Conservation (phyloP, 1,140 invertebrate species). For the Bombus terrestris region DNA sequence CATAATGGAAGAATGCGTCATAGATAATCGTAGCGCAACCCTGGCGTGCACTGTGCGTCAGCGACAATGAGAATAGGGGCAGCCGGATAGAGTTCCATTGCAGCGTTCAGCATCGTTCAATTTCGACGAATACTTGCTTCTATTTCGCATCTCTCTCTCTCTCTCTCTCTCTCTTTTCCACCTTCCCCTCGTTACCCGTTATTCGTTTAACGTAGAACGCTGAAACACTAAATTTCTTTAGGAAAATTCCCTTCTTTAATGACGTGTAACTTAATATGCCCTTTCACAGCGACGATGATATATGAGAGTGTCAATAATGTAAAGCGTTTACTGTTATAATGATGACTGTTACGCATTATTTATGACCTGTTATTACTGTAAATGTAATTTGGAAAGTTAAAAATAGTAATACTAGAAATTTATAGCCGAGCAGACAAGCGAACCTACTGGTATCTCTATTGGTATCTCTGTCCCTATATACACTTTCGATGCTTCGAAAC, state of each 20-base stretch:
- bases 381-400: too few species aligned
- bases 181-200: too few species aligned
- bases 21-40: slow-evolving; percentile 76
- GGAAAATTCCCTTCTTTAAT: background rate
- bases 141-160: background rate
- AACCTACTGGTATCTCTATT: accelerated
- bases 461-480: accelerated
- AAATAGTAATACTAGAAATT: too few species aligned
- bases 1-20: slow-evolving; percentile 77
- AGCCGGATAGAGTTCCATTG: slow-evolving; percentile 11
- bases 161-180: too few species aligned
- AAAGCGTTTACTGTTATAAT: too few species aligned
- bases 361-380: too few species aligned
- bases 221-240: accelerated
- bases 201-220: accelerated
- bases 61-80: slow-evolving; percentile 68
- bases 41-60: slow-evolving; percentile 63
- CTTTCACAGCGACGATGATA: accelerated
- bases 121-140: slow-evolving; percentile 16
- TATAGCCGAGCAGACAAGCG: accelerated
- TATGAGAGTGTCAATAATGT: accelerated
- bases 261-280: accelerated
- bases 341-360: too few species aligned
- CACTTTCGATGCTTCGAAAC: accelerated
- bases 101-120: slow-evolving; percentile 22